Conservation (phyloP, 2,888 invertebrate genomes). For the Protodeltote pygarga region DNA sequence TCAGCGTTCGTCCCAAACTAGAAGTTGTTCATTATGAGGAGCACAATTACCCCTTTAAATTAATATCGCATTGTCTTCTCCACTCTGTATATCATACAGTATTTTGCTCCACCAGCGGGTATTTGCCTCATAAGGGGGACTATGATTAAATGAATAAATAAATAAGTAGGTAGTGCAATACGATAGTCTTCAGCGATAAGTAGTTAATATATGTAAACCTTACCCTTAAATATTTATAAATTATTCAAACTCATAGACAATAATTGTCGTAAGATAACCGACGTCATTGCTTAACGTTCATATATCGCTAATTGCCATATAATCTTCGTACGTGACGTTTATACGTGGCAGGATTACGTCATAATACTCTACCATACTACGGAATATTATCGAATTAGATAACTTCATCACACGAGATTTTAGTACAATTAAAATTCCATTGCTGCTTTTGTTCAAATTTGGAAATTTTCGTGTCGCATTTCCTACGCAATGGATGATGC, state of each 20-base stretch:
- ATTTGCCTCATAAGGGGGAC: too few species aligned
- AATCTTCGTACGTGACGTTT: constrained; percentile 72
- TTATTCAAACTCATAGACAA: constrained; percentile 44
- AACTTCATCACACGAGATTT: constrained; percentile 2
- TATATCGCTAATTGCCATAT: constrained; percentile 71
- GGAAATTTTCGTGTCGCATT: neutral
- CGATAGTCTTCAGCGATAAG: neutral
- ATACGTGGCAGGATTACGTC: constrained; percentile 62
- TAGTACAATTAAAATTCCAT: neutral
- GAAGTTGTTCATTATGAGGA: too few species aligned
- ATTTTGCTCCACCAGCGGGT: too few species aligned
- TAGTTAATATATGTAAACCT: constrained; percentile 28
- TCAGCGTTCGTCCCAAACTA: too few species aligned
- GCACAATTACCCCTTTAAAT: too few species aligned
- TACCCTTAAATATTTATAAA: constrained; percentile 35
- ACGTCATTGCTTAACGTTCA: constrained; percentile 47
- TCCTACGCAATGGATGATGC: constrained; percentile 6
- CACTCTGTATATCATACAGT: too few species aligned
- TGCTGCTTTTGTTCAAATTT: neutral
- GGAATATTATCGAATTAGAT: constrained; percentile 2
- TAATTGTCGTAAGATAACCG: constrained; percentile 41
- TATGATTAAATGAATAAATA: too few species aligned
- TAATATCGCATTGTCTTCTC: too few species aligned
- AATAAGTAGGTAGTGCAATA: too few species aligned
- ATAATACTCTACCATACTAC: constrained; percentile 31